These are phyloP conservation scores for Gallinago jamesoni DNA, from an alignment of 2,113 vertebrate species.

Conservation along the genomic window DNA sequence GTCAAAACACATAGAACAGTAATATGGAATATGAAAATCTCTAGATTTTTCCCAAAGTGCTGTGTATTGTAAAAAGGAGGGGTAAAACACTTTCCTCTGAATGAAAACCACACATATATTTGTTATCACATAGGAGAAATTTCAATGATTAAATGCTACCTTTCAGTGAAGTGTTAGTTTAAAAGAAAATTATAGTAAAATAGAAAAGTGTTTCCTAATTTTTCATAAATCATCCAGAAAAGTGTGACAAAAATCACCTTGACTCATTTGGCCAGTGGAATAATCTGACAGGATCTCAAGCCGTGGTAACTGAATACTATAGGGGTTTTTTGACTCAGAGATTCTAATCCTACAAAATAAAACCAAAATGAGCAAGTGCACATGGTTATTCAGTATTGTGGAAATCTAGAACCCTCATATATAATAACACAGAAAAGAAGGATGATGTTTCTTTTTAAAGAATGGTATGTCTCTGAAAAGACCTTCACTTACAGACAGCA, in stretches of 20 bases:
- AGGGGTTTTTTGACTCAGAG: accelerated
- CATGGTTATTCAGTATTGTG: accelerated
- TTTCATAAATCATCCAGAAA: not conserved
- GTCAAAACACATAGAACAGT: accelerated
- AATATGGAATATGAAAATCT: not conserved
- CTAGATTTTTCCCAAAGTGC: not conserved
- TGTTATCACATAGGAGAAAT: not conserved
- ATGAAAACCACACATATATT: not conserved
- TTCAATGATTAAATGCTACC: not conserved
- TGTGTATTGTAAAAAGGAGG: not conserved
- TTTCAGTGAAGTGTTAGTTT: not conserved
- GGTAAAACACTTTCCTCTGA: not conserved
- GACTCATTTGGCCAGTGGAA: not conserved
- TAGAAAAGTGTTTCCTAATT: not conserved
- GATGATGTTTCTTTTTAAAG: accelerated
- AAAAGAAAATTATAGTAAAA: not conserved
- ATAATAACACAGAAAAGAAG: not conserved
- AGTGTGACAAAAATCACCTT: accelerated
- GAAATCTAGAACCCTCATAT: not conserved
- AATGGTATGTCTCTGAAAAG: accelerated
- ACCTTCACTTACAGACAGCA: not conserved
- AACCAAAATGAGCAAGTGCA: not conserved
- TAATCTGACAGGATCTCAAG: not conserved
- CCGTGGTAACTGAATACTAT: not conserved
- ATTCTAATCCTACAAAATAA: not conserved